Base-by-base conservation (phyloP, 2,797 vertebrate genomes). In the Falco biarmicus region DNA sequence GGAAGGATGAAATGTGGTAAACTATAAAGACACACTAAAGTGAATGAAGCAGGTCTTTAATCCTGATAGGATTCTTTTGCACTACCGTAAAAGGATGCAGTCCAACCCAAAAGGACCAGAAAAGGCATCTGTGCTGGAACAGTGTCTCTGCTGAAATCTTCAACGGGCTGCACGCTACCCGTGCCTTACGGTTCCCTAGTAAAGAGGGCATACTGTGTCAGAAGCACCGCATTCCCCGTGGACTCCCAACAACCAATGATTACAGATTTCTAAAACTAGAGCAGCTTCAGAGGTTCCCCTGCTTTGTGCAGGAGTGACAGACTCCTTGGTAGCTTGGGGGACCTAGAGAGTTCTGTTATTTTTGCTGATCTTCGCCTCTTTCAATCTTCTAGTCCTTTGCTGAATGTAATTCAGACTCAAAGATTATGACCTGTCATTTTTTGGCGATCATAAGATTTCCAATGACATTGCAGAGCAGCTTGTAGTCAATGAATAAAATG, bases 1-100 rank as follows among this genome's bases (percentile, higher is more conserved):
- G 77, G 28, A 89, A 90, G 70, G 47, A 82, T 76, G 18, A 94
- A 93, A 90, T 73, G 63, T 65, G 37, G 51, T 73, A 89, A 81
- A 77, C 20, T 86, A 31, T 65, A 65, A 94, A 87, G 64, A 53
- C 25, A 64, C 5, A 45, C 11, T 48, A 37, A 83, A 95, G 48
- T 57, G 87, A 83, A 70, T 18, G 18, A 43, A 8, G 9, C 25
- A 71, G 56, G 39, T 64, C 71, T 94, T 95, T 87, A 86, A 81
- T 94, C 47, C 54, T 69, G 41, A 53, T 71, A 57, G 32, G 32
- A 39, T 76, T 86, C 69, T 85, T 73, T 32, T 51, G 7, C 15
- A 26, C 15, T 59, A 43, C 43, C 78, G 25, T 61, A 65, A 77
- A 73, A 70, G n/a, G 20, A 73, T 84, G 81, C 75, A 94, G 75